phyloP scores from a whole-genome alignment of 92 coral and sea anemone genomes.

The Epizoanthus scotinus region DNA sequence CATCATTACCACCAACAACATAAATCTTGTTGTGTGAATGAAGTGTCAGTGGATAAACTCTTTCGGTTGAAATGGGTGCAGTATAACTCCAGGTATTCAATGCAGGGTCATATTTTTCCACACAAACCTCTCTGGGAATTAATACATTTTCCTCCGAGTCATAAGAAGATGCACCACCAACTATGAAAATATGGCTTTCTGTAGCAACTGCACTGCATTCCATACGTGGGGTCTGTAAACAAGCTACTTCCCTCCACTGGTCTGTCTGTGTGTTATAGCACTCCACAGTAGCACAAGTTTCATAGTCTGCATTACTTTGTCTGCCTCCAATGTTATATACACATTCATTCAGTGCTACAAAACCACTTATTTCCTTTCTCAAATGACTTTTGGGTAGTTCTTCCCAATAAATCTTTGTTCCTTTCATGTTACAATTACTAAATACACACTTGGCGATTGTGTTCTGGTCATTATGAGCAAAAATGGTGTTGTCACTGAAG shows the following conservation, averaged over 20 bases:
- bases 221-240: background rate
- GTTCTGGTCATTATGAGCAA: background rate
- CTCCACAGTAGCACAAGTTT: background rate
- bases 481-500: background rate
- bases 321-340: background rate
- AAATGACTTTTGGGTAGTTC: background rate
- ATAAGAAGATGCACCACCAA: background rate
- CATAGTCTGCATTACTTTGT: background rate
- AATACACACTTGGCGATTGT: background rate
- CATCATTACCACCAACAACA: background rate
- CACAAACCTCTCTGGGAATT: background rate
- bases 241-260: background rate
- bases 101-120: background rate
- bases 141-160: no score
- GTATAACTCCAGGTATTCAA: no score
- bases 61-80: background rate
- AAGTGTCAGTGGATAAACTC: background rate
- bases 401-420: background rate
- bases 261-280: background rate
- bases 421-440: background rate
- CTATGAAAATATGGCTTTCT: no score
- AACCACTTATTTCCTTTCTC: background rate
- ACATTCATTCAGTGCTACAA: background rate
- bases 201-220: no score
- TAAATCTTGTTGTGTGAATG: background rate